Base-by-base conservation (phyloP, 2,888 invertebrate species). In the Drosophila prolongata region DNA sequence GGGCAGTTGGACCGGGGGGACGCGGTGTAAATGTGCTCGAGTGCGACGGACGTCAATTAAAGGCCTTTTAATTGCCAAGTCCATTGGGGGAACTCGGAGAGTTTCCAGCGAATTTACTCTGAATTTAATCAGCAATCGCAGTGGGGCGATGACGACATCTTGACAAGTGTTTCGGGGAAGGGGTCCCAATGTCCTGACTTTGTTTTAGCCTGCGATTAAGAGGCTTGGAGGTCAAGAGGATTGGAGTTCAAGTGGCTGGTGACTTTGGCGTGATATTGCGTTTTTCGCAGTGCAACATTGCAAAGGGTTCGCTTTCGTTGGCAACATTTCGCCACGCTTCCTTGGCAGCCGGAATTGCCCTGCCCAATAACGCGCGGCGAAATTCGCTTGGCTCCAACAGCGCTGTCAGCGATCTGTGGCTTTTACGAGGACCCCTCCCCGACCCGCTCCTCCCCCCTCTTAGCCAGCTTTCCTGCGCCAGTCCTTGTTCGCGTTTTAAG, bases 301-400 rank as follows among this genome's bases (percentile, higher is more conserved):
- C 70, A 56, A 46, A 49, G 65, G 61, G 65, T 44, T 46, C 59
- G 59, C n/a, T 13, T 30, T 47, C 57, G 55, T 58, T 44, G 70
- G 24, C 40, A 60, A 72, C 54, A 71, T 70, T 75, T 77, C 65
- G 86, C 55, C 49, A 73, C 73, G 80, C 76, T 82, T 85, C 74
- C 86, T 85, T 82, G 76, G 77, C 75, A 73, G 56, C 56, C 57
- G 54, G 71, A 83, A 83, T 86, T 70, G 74, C 69, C 73, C 70
- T 86, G 84, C 76, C 69, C 86, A 83, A 83, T 86, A 83, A 76
- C 83, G 74, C 86, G 86, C 72, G 71, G 75, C 79, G 77, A 69
- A 84, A 77, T 86, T 76, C 75, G 69, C 52, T 77, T 80, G 79
- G 87, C 86, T 79, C 79, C 85, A 87, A 64, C 85, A 77, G 81